Evolutionary conservation across 2,888 invertebrate species (phyloP).

Genomic region (Caenorhabditis sp.): DNA sequence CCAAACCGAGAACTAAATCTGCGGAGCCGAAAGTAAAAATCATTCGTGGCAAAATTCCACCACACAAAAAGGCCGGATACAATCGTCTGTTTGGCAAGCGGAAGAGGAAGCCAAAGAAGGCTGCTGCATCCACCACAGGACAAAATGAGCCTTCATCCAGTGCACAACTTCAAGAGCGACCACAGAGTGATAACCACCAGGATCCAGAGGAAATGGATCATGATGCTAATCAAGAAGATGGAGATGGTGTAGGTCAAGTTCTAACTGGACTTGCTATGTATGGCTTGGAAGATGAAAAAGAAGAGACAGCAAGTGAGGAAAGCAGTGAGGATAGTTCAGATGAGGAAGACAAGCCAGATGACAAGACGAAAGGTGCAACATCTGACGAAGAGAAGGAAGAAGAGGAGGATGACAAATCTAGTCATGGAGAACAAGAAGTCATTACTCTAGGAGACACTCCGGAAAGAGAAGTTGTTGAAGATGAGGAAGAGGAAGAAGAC

Average conservation of each 20-base stretch:
- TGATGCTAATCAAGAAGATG: background rate
- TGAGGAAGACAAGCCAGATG: background rate
- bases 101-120: constrained; percentile 30
- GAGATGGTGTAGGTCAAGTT: background rate
- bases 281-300: constrained; percentile 10
- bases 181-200: too few species aligned
- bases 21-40: constrained; percentile 34
- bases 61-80: constrained; percentile 26
- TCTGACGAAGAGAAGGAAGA: background rate
- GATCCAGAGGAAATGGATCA: background rate
- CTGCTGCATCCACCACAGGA: background rate
- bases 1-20: background rate
- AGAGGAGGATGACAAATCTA: background rate
- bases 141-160: background rate
- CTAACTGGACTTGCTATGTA: background rate
- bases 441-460: too few species aligned
- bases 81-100: constrained; percentile 44
- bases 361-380: background rate
- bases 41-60: constrained; percentile 39
- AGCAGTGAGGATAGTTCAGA: background rate
- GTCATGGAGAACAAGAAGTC: background rate
- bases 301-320: background rate
- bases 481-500: background rate
- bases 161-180: background rate
- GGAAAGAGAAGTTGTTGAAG: too few species aligned